Conservation (phyloP, 1,140 invertebrate genomes). For the Marisa cornuarietis region DNA sequence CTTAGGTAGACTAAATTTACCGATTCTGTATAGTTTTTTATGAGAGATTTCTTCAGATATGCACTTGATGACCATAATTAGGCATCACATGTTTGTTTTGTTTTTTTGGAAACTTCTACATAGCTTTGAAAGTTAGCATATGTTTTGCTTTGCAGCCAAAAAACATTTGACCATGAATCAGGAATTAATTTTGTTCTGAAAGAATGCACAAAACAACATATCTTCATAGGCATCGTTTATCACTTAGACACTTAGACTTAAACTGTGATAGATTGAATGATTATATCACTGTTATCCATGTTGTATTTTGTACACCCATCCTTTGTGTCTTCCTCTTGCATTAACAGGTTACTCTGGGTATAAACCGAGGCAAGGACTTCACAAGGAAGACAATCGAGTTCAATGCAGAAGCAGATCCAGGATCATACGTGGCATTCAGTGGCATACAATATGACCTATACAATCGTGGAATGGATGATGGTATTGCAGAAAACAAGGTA, state of each 20-base stretch:
- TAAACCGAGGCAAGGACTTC: slow-evolving; percentile 92
- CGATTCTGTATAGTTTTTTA: no score
- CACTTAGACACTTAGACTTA: no score
- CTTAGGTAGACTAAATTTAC: not conserved
- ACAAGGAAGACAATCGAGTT: slow-evolving; percentile 92
- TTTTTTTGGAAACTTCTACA: no score
- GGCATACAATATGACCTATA: slow-evolving; percentile 76
- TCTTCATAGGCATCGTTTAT: no score
- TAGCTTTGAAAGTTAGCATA: no score
- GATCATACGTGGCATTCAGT: slow-evolving; percentile 85
- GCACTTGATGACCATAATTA: no score
- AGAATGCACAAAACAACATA: no score
- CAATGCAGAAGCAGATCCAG: slow-evolving; percentile 89
- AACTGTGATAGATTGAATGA: no score
- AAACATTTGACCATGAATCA: not conserved
- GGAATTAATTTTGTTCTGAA: no score
- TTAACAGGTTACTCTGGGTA: slow-evolving; percentile 82
- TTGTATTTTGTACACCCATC: not conserved
- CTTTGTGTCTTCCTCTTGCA: not conserved
- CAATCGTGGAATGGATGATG: slow-evolving; percentile 91
- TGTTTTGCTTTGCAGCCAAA: not conserved
- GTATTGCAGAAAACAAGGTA: slow-evolving; percentile 87
- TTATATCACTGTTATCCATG: no score
- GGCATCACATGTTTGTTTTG: no score
- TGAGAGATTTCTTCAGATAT: no score